phyloP scores from a whole-genome alignment of 2,113 vertebrate genomes.

The Corynorhinus townsendii region DNA sequence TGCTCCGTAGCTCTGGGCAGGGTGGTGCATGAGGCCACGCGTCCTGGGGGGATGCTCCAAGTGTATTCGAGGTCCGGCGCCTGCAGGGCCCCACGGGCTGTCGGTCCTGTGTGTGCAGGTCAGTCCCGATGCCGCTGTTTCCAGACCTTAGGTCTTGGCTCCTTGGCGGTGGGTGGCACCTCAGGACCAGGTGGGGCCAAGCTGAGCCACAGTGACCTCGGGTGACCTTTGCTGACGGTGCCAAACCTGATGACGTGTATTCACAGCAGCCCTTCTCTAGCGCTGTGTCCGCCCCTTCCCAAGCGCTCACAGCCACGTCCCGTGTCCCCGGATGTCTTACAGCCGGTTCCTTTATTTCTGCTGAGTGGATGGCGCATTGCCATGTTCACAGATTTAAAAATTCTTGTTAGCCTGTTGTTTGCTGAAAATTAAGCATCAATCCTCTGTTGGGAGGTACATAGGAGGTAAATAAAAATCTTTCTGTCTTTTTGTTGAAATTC shows the following conservation, averaged over 20 bases:
- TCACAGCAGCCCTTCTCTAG: not conserved
- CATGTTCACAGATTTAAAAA: not conserved
- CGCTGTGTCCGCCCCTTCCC: not conserved
- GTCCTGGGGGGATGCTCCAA: not conserved
- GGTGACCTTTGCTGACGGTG: not conserved
- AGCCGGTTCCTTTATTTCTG: not conserved
- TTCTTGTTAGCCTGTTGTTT: not conserved
- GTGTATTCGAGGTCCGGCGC: not conserved
- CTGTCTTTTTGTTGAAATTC: not conserved
- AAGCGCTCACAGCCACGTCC: not conserved
- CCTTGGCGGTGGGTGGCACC: not conserved
- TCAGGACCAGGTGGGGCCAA: rapidly evolving
- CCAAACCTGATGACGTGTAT: too few relatives aligned
- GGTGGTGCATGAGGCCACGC: rapidly evolving
- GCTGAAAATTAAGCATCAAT: not conserved
- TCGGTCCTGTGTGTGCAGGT: not conserved
- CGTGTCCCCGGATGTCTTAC: not conserved
- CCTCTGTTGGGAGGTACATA: not conserved
- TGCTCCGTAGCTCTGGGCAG: not conserved
- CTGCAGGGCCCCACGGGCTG: not conserved
- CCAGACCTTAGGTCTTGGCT: not conserved
- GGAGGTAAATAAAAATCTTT: not conserved
- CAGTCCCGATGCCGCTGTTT: not conserved
- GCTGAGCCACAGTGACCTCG: not conserved
- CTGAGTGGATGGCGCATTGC: not conserved